These are phyloP conservation scores for Sebastolobus altivelis DNA, from an alignment of 2,797 vertebrate genomes.

Conservation along the genomic window DNA sequence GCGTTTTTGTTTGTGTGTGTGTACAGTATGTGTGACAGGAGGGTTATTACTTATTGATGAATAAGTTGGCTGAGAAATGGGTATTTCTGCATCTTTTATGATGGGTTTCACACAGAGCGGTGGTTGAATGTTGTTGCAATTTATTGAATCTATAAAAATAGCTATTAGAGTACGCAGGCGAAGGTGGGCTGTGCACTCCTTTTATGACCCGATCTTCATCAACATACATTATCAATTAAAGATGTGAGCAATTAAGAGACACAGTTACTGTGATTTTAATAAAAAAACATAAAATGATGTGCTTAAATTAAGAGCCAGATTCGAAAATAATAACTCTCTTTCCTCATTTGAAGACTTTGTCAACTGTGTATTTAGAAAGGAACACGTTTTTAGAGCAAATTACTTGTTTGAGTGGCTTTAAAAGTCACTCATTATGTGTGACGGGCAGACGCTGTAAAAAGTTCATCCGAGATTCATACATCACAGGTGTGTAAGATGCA, in stretches of 20 bases:
- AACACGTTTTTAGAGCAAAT: background rate
- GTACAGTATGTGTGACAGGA: slow-evolving; percentile 32
- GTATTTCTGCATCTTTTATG: slow-evolving; percentile 7
- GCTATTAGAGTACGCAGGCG: background rate
- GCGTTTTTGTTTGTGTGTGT: slow-evolving; percentile 23
- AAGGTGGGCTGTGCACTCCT: background rate
- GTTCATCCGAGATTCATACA: background rate
- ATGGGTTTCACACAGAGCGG: background rate
- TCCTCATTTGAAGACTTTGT: background rate
- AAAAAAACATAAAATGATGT: background rate
- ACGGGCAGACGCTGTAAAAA: background rate
- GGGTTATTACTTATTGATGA: slow-evolving; percentile 37
- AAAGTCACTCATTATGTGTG: background rate
- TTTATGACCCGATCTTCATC: background rate
- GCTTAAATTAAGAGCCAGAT: background rate
- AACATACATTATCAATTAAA: background rate
- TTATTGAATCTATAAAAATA: background rate
- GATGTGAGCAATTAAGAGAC: background rate
- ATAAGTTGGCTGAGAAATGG: background rate
- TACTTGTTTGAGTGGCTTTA: background rate
- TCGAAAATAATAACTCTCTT: background rate
- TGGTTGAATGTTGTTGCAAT: background rate
- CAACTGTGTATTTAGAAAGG: background rate
- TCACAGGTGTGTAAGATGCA: background rate
- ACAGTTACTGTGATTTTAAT: background rate